Base-by-base conservation (phyloP, 2,888 invertebrate species). In the Harpalus rufipes region DNA sequence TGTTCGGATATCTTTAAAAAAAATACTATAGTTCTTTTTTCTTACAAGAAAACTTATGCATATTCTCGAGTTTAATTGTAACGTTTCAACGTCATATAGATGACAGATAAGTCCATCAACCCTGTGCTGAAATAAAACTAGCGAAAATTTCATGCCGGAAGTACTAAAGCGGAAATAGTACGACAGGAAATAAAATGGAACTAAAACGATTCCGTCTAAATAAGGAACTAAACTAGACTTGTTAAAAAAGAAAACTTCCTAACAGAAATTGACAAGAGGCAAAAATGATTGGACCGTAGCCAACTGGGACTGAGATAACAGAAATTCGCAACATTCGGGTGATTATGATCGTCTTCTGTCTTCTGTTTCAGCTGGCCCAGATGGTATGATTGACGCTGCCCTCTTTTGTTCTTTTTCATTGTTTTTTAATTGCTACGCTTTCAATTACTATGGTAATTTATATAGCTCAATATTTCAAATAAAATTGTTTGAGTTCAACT, bases 351-450 rank as follows among this genome's bases (percentile, higher is more conserved):
- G 32, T 32, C 32, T 32, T 32, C 32, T 32, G 72, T 74, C 72
- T 10, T 10, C 72, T 74, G 72, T 74, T 44, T 44, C 41, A 12
- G 72, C 16, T 68, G 16, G 51, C 41, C 16, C 51, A 44, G 44
- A 44, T 18, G 72, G 21, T 44, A 44, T 41, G 72, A 74, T 74
- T 74, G 72, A 74, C 72, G 72, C 44, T 1, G 14, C 39, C 6
- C 4, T 41, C 72, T 74, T 74, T 68, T 68, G 68, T 68, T 68
- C 39, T 68, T 32, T 8, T n/a, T 68, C 68, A 68, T 68, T 39
- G 68, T 68, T 74, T 74, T 74, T 74, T 74, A 74, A 74, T 74
- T 74, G 44, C 72, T 74, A 14, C 41, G 72, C 72, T 74, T 68
- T 16, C 72, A 74, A 74, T 74, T 74, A 74, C 41, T 44, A 68